Evolutionary conservation across 1,140 invertebrate genomes (phyloP).

Genomic region (Lasaia peninsularis): DNA sequence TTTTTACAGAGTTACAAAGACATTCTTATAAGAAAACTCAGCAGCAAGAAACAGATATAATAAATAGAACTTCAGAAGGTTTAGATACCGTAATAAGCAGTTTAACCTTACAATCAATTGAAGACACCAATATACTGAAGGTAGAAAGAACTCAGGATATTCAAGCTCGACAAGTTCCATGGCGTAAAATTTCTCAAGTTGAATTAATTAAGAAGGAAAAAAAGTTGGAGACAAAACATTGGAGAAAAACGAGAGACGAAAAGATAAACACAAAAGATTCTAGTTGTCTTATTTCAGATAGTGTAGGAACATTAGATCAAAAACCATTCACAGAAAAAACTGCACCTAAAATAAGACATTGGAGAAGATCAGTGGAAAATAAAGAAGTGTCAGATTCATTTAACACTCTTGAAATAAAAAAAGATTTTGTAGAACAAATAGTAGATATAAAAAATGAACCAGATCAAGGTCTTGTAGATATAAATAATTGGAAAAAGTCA

Average conservation of each 20-base stretch:
- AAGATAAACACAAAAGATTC: slow-evolving; percentile 29
- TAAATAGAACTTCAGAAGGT: slow-evolving; percentile 24
- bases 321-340: slow-evolving; percentile 14
- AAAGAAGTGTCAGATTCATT: background rate
- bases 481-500: no score
- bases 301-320: slow-evolving; percentile 16
- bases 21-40: slow-evolving; percentile 33
- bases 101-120: slow-evolving; percentile 45
- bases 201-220: slow-evolving; percentile 22
- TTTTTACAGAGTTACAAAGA: slow-evolving; percentile 47
- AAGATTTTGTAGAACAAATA: slow-evolving; percentile 16
- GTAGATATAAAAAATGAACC: no score
- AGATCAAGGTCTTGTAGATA: no score
- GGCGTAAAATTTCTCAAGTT: slow-evolving; percentile 40
- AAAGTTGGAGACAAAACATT: slow-evolving; percentile 42
- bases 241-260: slow-evolving; percentile 45
- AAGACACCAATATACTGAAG: slow-evolving; percentile 59
- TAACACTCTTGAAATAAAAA: background rate
- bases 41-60: slow-evolving; percentile 38
- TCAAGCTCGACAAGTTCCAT: slow-evolving; percentile 50
- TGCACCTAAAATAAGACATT: slow-evolving; percentile 20
- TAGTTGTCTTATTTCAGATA: slow-evolving; percentile 27
- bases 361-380: slow-evolving; percentile 26
- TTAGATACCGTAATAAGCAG: slow-evolving; percentile 28
- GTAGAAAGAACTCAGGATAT: slow-evolving; percentile 47